Evolutionary conservation across 2,888 invertebrate genomes (phyloP), one percentile per base, ranked within the genome.

Genomic region (Dynastes maya): DNA sequence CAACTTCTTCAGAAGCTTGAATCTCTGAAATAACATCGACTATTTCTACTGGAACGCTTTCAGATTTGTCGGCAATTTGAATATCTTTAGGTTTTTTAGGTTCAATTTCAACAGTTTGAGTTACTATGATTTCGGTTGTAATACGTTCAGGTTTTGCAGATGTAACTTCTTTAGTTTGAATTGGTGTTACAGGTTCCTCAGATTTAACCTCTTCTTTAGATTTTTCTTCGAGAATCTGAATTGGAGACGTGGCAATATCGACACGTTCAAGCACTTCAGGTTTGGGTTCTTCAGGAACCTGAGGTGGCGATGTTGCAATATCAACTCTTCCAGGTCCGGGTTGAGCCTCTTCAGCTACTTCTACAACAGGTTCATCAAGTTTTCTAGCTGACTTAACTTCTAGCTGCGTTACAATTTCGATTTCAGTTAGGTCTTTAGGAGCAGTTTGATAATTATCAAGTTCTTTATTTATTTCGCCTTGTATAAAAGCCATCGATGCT

Each of bases 161-260:
- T 11, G 11, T 63, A 63, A 32, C n/a, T 63, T 63, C 32, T 27
- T 63, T 9, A n/a, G 27, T 61, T 61, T 16, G 55, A n/a, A 45
- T 45, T 45, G 9, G 11, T 11, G 11, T 45, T 11, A 11, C 11
- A 11, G 55, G 5, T 16, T 16, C 55, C 22, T 27, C 22, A 16
- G 22, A 8, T 58, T 58, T 16, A 58, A 22, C 22, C 5, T 16
- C 22, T 22, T 16, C 22, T 58, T 27, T 0, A 58, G 22, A 4
- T 58, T 58, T 58, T 53, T 55, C 71, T 8, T 29, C 37, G 6
- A 40, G 9, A 37, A 40, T 6, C 40, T 45, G 40, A 29, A 75
- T 61, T 0, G 74, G 68, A 6, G 77, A 77, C 2, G 77, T 77
- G 22, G 55, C 77, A 4, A 77, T 68, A 22, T 77, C 77, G 27